A percentile compares a stretch with the other conserved stretches of the same genome.
These are phyloP conservation scores for Lithosia quadra DNA, from an alignment of 2,888 invertebrate genomes.

Conservation along the genomic window DNA sequence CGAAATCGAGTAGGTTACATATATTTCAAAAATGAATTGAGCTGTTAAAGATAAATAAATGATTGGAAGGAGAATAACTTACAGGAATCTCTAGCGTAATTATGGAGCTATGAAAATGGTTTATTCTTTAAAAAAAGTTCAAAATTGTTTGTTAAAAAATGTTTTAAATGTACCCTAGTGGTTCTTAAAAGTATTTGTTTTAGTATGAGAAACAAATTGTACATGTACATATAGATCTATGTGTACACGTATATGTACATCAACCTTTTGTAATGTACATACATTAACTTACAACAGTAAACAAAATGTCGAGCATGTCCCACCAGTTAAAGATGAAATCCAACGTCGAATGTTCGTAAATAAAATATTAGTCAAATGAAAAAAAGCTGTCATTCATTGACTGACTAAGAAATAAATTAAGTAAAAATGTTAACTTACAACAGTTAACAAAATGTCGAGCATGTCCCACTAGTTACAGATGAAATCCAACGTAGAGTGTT, in stretches of 20 bases:
- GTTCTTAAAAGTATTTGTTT: not conserved
- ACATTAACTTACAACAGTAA: not conserved
- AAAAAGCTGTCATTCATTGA: no score
- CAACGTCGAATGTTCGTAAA: not conserved
- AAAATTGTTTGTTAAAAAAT: not conserved
- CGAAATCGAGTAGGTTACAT: no score
- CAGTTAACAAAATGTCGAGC: no score
- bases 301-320: not conserved
- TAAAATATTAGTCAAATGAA: not conserved
- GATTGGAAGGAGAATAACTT: no score
- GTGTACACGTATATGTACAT: not conserved
- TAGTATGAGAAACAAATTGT: not conserved
- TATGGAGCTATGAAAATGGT: not conserved
- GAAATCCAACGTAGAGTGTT: no score
- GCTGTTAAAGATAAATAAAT: no score
- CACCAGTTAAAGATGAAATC: not conserved
- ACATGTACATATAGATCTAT: not conserved
- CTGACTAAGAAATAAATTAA: no score
- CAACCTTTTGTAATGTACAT: no score
- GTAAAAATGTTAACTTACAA: no score
- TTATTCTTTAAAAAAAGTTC: not conserved
- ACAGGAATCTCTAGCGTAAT: slow-evolving; percentile 4
- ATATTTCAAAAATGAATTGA: no score
- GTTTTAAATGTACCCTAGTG: not conserved
- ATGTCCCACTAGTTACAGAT: no score